Evolutionary conservation across 2,113 vertebrate species (phyloP).

Genomic region (Potamarius usumacintae): DNA sequence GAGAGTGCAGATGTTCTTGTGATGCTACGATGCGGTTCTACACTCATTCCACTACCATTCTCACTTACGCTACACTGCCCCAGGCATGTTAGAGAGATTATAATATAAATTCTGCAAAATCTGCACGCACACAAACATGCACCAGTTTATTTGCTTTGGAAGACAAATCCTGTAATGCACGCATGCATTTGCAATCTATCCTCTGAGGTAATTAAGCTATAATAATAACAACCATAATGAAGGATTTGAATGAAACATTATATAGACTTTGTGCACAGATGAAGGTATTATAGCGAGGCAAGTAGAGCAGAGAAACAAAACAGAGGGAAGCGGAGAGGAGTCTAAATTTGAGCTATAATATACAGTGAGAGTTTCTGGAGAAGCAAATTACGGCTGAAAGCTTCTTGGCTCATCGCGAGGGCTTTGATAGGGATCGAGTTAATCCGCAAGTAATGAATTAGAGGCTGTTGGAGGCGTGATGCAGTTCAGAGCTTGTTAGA

Average conservation of each 20-base stretch:
- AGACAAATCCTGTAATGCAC: conserved; percentile 20
- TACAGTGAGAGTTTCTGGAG: conserved; percentile 9
- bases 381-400: conserved; percentile 37
- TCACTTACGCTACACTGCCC: neutral
- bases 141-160: conserved; percentile 21
- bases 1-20: neutral
- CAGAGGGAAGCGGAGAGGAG: neutral
- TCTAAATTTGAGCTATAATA: conserved; percentile 15
- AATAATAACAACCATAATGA: conserved; percentile 16
- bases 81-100: neutral
- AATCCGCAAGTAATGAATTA: conserved; percentile 35
- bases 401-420: conserved; percentile 29
- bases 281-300: neutral
- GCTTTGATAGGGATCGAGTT: conserved; percentile 18
- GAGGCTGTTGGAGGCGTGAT: neutral
- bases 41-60: neutral
- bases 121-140: neutral
- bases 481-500: conserved; percentile 8
- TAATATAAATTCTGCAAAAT: conserved; percentile 9
- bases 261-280: neutral
- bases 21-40: neutral
- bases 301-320: neutral
- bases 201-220: conserved; percentile 8
- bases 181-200: neutral
- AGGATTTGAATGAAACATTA: conserved; percentile 13